Evolutionary conservation across 2,888 invertebrate species (phyloP).

Genomic region (Mesodorylaimus sp.): DNA sequence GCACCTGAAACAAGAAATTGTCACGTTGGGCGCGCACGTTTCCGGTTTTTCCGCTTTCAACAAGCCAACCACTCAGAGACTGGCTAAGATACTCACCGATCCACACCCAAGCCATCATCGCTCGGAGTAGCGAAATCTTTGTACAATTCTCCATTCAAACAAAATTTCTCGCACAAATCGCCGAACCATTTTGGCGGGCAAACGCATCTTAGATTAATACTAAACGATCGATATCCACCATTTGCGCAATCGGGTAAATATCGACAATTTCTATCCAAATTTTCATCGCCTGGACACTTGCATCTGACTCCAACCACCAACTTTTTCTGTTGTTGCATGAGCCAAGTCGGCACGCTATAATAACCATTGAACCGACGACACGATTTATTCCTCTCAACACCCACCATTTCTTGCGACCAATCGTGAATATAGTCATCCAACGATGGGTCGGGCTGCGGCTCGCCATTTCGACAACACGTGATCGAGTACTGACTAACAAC

Average conservation of each 20-base stretch:
- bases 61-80: too few species aligned
- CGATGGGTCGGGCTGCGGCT: neutral
- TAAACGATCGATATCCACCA: constrained; percentile 6
- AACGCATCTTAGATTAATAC: constrained; percentile 6
- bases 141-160: neutral
- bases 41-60: too few species aligned
- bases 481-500: constrained; percentile 3
- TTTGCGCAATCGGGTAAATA: constrained; percentile 2
- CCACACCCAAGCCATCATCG: too few species aligned
- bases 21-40: too few species aligned
- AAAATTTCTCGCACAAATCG: constrained; percentile 7
- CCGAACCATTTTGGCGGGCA: constrained; percentile 3
- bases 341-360: constrained; percentile 4
- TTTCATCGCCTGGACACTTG: neutral
- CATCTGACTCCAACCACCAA: neutral
- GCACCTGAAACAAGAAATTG: too few species aligned
- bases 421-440: neutral
- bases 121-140: too few species aligned
- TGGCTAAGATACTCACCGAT: too few species aligned
- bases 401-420: neutral
- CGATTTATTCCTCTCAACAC: neutral
- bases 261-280: constrained; percentile 7
- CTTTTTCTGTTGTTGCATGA: neutral
- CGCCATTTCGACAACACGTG: constrained; percentile 5
- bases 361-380: constrained; percentile 5